Conservation (phyloP, 2,888 invertebrate species). For the Drosophila anceps region DNA sequence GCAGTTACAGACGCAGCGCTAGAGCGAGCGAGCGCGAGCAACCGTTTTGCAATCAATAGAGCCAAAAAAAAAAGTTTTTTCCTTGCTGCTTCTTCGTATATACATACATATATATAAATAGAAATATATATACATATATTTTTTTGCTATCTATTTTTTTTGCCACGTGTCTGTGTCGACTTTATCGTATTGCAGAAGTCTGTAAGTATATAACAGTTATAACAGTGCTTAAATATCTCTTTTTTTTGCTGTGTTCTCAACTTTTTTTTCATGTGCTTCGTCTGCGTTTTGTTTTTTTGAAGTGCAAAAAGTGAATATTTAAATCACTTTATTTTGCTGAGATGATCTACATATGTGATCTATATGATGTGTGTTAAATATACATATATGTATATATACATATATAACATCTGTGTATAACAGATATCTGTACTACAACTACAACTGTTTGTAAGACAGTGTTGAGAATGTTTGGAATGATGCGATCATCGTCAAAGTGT, state of each 20-base stretch:
- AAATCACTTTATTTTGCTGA: background rate
- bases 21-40: conserved; percentile 32
- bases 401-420: background rate
- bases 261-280: conserved; percentile 35
- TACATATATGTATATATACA: no score
- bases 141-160: conserved; percentile 18
- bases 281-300: conserved; percentile 12
- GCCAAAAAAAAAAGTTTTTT: conserved; percentile 13
- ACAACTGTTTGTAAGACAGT: background rate
- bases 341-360: background rate
- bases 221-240: background rate
- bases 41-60: conserved; percentile 66
- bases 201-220: conserved; percentile 34
- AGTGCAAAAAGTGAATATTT: conserved; percentile 1
- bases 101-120: background rate
- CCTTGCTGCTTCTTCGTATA: conserved; percentile 1
- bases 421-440: background rate
- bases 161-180: conserved; percentile 17
- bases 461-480: background rate
- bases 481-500: background rate
- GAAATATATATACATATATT: background rate
- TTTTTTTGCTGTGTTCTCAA: conserved; percentile 5
- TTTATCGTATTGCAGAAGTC: conserved; percentile 22
- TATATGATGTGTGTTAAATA: background rate
- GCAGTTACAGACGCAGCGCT: conserved; percentile 14